Evolutionary conservation across 2,113 vertebrate species (phyloP).

Genomic region (Riparia riparia): DNA sequence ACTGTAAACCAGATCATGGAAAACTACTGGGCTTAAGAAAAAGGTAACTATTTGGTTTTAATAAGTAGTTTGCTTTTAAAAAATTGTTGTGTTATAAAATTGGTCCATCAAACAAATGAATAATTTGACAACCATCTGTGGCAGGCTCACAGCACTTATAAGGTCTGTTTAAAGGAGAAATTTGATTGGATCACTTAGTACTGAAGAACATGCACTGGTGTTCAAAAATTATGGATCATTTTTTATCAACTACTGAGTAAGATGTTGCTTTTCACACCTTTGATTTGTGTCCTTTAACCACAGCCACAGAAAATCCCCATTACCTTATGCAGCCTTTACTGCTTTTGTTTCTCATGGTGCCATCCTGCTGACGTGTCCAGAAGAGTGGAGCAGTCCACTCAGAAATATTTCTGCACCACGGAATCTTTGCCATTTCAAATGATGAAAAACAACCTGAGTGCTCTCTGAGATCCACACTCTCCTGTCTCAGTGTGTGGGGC

Average conservation of each 20-base stretch:
- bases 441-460: fast-evolving
- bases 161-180: background rate
- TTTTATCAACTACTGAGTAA: background rate
- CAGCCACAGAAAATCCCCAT: background rate
- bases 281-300: background rate
- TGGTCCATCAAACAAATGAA: background rate
- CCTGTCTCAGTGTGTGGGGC: no score
- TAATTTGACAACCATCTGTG: background rate
- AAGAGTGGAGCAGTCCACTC: background rate
- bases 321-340: background rate
- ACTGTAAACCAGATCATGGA: fast-evolving
- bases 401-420: background rate
- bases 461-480: background rate
- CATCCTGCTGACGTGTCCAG: background rate
- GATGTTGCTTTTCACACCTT: background rate
- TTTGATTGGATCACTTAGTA: background rate
- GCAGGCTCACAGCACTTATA: background rate
- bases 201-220: background rate
- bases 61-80: background rate
- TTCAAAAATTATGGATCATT: background rate
- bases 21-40: background rate
- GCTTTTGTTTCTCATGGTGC: background rate
- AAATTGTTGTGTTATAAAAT: background rate
- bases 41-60: background rate
- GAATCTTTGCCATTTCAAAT: background rate